phyloP scores from a whole-genome alignment of 2,888 invertebrate genomes.

The Notocelia uddmanniana region DNA sequence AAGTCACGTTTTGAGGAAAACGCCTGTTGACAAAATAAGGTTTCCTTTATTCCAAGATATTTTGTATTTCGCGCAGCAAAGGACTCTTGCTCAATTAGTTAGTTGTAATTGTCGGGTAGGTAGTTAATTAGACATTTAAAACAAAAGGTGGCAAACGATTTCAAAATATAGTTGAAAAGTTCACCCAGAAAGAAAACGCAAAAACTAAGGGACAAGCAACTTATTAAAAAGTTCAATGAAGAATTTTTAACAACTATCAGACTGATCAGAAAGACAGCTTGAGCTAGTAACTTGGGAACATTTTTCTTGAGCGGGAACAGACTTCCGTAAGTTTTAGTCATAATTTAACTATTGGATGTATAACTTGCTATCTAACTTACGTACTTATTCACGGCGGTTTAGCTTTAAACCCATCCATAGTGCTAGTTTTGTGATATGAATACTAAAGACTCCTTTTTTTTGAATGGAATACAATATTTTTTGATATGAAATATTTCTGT shows the following conservation, averaged over 20 bases:
- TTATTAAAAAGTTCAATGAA: constrained; percentile 36
- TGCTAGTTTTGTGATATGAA: not conserved
- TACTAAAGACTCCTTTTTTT: too few species aligned
- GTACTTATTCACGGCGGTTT: not conserved
- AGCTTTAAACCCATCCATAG: not conserved
- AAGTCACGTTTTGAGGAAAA: not conserved
- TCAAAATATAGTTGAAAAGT: constrained; percentile 14
- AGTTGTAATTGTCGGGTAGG: not conserved
- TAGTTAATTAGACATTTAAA: not conserved
- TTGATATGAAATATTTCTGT: not conserved
- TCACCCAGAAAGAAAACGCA: constrained; percentile 26
- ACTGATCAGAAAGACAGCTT: constrained; percentile 25
- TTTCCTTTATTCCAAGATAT: not conserved
- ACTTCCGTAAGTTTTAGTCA: not conserved
- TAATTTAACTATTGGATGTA: not conserved
- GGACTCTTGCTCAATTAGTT: not conserved
- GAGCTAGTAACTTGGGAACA: not conserved
- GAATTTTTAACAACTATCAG: constrained; percentile 38
- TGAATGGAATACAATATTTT: too few species aligned
- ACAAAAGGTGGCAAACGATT: constrained; percentile 8
- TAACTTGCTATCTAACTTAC: not conserved
- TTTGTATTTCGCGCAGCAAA: not conserved
- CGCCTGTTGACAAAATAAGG: not conserved
- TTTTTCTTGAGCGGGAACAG: constrained; percentile 5
- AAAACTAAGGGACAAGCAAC: constrained; percentile 25